Conservation (phyloP, 2,888 invertebrate species). For the Patella ulyssiponensis region DNA sequence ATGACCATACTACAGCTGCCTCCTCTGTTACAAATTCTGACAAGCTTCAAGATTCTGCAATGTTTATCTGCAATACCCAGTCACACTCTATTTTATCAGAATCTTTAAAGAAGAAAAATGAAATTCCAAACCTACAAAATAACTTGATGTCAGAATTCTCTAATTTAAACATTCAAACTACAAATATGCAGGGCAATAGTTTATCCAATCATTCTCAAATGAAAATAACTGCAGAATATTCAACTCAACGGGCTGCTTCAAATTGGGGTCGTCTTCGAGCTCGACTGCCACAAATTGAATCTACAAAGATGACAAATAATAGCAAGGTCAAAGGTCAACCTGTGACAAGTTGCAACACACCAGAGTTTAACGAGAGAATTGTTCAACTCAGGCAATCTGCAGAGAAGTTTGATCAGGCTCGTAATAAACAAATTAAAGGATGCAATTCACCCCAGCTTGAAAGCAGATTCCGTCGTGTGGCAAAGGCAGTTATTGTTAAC, state of each 20-base stretch:
- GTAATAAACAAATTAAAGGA: background rate
- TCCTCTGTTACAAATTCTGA: background rate
- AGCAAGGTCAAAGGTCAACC: background rate
- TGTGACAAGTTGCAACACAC: background rate
- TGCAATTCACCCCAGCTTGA: background rate
- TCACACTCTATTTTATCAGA: background rate
- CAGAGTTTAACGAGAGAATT: background rate
- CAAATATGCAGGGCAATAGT: background rate
- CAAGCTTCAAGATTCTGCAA: background rate
- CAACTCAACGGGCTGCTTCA: background rate
- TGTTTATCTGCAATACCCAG: background rate
- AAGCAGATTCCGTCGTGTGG: background rate
- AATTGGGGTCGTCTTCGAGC: background rate
- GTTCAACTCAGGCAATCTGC: constrained; percentile 1
- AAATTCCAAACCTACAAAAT: background rate
- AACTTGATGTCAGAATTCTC: background rate
- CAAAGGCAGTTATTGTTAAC: background rate
- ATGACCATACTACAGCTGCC: background rate
- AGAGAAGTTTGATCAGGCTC: constrained; percentile 7
- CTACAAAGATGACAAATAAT: constrained; percentile 3
- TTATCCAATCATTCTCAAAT: background rate
- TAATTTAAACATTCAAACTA: background rate
- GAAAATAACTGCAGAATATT: background rate
- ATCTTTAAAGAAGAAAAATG: background rate
- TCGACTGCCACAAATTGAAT: constrained; percentile 5